These are phyloP conservation scores for Ectobius pallidus DNA, from an alignment of 2,888 invertebrate species.

Conservation along the genomic window DNA sequence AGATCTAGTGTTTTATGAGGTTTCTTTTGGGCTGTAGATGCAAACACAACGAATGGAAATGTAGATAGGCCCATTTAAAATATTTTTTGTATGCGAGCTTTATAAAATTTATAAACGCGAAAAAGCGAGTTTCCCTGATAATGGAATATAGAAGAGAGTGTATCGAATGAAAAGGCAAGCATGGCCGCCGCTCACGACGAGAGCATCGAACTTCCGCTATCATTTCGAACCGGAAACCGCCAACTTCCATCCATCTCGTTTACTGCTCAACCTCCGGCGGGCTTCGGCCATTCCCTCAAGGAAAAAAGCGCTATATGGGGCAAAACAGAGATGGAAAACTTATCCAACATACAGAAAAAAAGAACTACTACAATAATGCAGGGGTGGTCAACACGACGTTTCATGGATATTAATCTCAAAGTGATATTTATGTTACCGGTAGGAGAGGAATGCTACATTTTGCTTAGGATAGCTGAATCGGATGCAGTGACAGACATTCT, in stretches of 20 bases:
- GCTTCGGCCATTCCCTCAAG: slow-evolving; percentile 9
- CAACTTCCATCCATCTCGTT: slow-evolving; percentile 40
- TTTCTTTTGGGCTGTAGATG: no score
- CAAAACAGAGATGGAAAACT: background rate
- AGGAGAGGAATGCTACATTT: no score
- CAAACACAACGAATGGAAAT: no score
- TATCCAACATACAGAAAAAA: background rate
- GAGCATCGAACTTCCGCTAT: slow-evolving; percentile 29
- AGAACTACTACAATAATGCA: background rate
- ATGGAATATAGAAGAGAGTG: background rate
- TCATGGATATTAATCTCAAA: no score
- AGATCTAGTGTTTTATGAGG: no score
- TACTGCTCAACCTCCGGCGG: slow-evolving; percentile 27
- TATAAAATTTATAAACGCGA: no score
- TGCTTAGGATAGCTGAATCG: no score
- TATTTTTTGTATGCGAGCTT: no score
- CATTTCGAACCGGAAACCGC: slow-evolving; percentile 38
- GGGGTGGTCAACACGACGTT: background rate
- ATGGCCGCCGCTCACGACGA: background rate
- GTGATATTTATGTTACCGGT: no score
- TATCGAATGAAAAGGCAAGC: background rate
- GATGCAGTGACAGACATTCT: no score
- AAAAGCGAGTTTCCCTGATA: background rate
- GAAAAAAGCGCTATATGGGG: background rate
- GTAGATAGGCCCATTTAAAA: no score